Conservation (phyloP, 2,797 vertebrate genomes). For the Nyctalus aviator region DNA sequence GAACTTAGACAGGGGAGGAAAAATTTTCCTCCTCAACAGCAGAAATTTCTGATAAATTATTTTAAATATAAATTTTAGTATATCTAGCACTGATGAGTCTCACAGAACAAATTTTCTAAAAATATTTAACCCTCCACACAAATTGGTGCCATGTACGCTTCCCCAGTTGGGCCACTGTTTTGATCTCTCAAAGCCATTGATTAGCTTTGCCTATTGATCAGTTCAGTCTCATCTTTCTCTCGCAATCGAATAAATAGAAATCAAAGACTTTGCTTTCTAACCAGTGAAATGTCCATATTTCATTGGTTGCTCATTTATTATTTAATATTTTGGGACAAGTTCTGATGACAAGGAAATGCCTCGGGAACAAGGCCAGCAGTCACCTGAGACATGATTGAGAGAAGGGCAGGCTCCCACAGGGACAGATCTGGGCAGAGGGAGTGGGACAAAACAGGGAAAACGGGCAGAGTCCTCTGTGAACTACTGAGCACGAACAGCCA, state of each 20-base stretch:
- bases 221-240: not conserved
- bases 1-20: not conserved
- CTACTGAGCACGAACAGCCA: not conserved
- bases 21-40: not conserved
- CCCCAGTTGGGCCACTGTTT: not conserved
- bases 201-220: fast-evolving
- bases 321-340: not conserved
- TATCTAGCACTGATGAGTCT: not conserved
- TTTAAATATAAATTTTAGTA: not conserved
- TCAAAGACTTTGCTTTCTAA: not conserved
- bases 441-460: not conserved
- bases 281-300: not conserved
- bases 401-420: not conserved
- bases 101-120: not conserved
- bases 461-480: not conserved
- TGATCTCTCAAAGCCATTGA: not conserved
- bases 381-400: not conserved
- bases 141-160: not conserved
- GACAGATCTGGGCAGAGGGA: not conserved
- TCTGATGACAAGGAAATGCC: not conserved
- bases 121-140: not conserved
- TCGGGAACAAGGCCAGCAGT: not conserved
- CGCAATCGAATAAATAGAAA: not conserved
- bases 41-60: not conserved
- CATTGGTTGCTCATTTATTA: not conserved